These are phyloP conservation scores for Pachycephala philippinensis DNA, from an alignment of 2,113 vertebrate species.

Conservation along the genomic window DNA sequence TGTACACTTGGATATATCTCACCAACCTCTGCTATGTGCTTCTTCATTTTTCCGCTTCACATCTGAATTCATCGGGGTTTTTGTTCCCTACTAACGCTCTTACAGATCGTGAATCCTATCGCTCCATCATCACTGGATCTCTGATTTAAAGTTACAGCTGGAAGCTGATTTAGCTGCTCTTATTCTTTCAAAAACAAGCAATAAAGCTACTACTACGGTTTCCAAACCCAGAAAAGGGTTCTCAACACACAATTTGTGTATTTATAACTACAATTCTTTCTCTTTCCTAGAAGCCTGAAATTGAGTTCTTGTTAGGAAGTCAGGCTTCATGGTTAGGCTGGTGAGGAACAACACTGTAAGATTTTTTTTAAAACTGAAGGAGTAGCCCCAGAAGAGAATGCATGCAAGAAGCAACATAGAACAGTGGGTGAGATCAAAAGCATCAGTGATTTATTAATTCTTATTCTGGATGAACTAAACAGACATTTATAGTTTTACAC, in stretches of 20 bases:
- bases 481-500: background rate
- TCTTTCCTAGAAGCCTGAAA: background rate
- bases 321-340: background rate
- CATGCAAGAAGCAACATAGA: background rate
- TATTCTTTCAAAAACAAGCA: background rate
- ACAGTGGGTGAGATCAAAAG: background rate
- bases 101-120: background rate
- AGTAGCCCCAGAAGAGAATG: background rate
- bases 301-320: background rate
- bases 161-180: background rate
- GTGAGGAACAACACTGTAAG: background rate
- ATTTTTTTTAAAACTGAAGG: background rate
- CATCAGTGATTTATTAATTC: background rate
- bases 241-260: background rate
- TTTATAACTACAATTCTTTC: background rate
- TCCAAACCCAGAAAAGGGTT: background rate
- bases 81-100: fast-evolving
- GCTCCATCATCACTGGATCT: background rate
- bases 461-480: background rate
- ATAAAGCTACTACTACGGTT: background rate
- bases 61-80: background rate
- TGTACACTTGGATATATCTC: background rate
- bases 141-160: background rate
- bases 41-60: background rate
- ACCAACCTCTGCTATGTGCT: background rate